Percentiles rank a stretch among this genome's conserved stretches.
phyloP scores from a whole-genome alignment of 2,797 vertebrate species.

The Threskiornis aethiopicus region DNA sequence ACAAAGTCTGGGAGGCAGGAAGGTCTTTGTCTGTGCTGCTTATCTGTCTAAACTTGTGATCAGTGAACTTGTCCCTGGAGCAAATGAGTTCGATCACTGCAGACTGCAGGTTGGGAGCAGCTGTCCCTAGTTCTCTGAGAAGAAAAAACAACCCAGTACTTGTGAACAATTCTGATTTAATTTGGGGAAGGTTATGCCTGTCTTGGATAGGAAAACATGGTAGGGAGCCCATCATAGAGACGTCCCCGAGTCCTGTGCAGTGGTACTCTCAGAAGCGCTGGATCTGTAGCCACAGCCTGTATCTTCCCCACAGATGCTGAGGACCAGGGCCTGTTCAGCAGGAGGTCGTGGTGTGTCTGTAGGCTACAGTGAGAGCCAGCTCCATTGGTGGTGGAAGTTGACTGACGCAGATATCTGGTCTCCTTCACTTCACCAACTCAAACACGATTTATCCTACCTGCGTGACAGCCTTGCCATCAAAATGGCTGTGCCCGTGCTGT shows the following conservation, averaged over 20 bases:
- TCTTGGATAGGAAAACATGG: neutral
- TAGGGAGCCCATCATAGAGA: neutral
- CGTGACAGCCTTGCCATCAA: neutral
- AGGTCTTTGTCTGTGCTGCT: neutral
- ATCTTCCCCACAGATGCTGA: neutral
- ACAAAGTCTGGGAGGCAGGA: neutral
- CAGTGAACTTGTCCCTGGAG: neutral
- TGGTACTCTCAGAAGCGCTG: accelerated
- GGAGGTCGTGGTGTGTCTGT: neutral
- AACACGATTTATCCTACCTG: neutral
- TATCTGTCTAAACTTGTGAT: neutral
- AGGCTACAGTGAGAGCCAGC: neutral
- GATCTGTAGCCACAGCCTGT: neutral
- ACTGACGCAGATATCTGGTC: neutral
- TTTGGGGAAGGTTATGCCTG: neutral
- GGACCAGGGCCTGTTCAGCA: no score
- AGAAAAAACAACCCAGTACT: neutral
- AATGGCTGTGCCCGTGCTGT: neutral
- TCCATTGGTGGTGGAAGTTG: no score
- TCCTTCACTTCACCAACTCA: neutral
- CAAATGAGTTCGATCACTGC: neutral
- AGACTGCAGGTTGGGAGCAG: neutral
- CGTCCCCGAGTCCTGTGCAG: neutral
- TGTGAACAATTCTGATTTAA: neutral
- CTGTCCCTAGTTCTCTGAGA: neutral